These are phyloP conservation scores for Colletes latitarsis DNA, from an alignment of 1,140 invertebrate genomes.

Conservation along the genomic window DNA sequence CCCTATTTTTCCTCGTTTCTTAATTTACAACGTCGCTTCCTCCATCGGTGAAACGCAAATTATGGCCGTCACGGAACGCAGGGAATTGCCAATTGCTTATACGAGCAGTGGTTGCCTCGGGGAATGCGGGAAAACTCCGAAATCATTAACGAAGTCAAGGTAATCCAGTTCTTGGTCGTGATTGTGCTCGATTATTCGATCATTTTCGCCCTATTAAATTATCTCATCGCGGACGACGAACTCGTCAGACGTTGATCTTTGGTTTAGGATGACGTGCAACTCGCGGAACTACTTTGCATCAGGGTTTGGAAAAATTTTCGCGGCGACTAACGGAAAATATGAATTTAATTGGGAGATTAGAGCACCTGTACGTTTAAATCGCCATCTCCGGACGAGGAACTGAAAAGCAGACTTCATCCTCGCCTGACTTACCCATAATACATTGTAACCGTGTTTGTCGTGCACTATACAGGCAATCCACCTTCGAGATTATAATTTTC, in stretches of 20 bases:
- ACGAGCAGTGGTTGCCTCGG: not conserved
- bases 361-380: too few species aligned
- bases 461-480: too few species aligned
- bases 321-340: too few species aligned
- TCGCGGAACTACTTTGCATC: too few species aligned
- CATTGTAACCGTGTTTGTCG: too few species aligned
- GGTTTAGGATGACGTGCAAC: too few species aligned
- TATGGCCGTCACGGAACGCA: not conserved
- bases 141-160: not conserved
- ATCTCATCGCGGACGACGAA: not conserved
- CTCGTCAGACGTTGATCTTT: not conserved
- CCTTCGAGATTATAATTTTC: too few species aligned
- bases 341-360: too few species aligned
- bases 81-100: not conserved
- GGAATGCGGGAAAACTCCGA: constrained; percentile 13
- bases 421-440: too few species aligned
- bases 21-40: not conserved
- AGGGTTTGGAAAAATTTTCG: too few species aligned
- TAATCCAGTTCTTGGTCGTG: not conserved
- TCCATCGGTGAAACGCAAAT: constrained; percentile 25
- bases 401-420: too few species aligned
- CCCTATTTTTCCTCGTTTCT: not conserved
- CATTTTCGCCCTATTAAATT: not conserved
- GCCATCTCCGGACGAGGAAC: too few species aligned
- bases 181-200: not conserved